Conservation (phyloP, 2,113 vertebrate genomes). For the Thryonomys swinderianus region DNA sequence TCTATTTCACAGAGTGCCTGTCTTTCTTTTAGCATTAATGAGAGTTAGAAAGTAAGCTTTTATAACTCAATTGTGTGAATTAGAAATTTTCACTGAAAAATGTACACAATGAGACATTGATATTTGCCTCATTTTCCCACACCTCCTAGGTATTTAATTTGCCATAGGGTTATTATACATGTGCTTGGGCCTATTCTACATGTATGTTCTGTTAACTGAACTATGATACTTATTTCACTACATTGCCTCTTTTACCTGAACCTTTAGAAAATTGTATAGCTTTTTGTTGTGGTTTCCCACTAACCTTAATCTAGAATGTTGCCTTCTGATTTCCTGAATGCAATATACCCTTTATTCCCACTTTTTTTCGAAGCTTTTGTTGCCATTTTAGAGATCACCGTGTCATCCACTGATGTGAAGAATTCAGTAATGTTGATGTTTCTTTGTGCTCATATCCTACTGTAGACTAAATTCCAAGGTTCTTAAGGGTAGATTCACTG, state of each 20-base stretch:
- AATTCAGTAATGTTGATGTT: not conserved
- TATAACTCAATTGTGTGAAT: not conserved
- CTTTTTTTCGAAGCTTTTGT: not conserved
- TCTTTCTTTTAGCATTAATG: not conserved
- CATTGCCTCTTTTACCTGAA: not conserved
- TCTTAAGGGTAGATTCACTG: not conserved
- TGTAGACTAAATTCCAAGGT: not conserved
- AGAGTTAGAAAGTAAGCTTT: not conserved
- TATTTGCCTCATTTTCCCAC: not conserved
- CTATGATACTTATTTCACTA: not conserved
- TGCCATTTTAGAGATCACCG: not conserved
- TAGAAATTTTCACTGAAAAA: not conserved
- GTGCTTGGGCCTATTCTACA: not conserved
- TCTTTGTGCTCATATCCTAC: not conserved
- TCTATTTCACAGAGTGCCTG: not conserved
- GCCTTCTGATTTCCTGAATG: not conserved
- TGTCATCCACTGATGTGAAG: not conserved
- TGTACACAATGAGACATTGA: not conserved
- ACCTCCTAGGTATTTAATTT: not conserved
- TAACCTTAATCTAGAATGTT: not conserved
- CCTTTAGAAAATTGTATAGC: not conserved
- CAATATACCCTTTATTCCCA: fast-evolving
- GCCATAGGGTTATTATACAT: not conserved
- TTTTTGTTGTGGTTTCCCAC: not conserved
- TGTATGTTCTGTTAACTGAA: not conserved